Evolutionary conservation across 2,797 vertebrate genomes (phyloP), one percentile per base, ranked within the genome.

Genomic region (Sebastes elongatus): DNA sequence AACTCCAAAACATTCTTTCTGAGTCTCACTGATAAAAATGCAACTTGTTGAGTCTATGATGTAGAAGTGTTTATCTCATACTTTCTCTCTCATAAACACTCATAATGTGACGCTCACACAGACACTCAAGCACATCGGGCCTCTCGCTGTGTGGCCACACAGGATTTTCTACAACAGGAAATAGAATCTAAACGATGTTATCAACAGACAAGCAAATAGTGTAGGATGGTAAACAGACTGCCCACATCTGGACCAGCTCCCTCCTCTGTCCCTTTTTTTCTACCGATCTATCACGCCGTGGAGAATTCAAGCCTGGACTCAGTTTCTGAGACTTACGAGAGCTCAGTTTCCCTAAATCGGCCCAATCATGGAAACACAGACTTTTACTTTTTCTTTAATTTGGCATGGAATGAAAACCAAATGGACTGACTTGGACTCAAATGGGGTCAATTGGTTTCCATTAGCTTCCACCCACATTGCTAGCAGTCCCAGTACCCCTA

Each of bases 381-480:
- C 28, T 83, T 75, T 57, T 52, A 53, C 71, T 83, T 68, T 80
- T 81, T 82, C 82, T 89, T 76, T 83, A 82, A 87, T 90, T 86
- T 82, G 49, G 16, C 2, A 49, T 46, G 52, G 20, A 91, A 89
- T 81, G 80, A 84, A 91, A 92, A 89, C 84, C 80, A 78, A 93
- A 90, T 86, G 71, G 49, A 70, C 64, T 65, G 53, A 66, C 52
- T 74, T 70, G 14, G 22, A 71, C 65, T 76, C 66, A 74, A 27
- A 82, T 67, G 56, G 63, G 69, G 68, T 83, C 79, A 81, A 69
- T 90, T 92, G 80, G 67, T 81, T 89, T 83, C 69, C 77, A 83
- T 90, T 86, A 85, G 63, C 22, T 32, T 72, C 67, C 35, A 65
- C 66, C 75, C 78, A 65, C 78, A 74, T 63, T 0, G 57, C 52